Conservation (phyloP, 2,888 invertebrate species). For the Sycophila texana region DNA sequence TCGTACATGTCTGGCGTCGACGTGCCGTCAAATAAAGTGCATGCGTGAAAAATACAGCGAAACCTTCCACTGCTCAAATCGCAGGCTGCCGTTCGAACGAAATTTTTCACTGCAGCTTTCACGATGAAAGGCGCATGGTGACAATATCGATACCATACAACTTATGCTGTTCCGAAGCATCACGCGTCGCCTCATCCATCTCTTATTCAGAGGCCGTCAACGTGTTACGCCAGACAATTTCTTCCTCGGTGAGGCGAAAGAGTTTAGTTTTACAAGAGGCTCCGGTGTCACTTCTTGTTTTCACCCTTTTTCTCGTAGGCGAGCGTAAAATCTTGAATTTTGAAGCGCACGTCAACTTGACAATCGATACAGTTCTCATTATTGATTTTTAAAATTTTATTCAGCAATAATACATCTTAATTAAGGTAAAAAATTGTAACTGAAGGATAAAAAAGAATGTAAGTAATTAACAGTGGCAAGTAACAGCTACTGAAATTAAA, state of each 20-base stretch:
- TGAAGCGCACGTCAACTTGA: background rate
- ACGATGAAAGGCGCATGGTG: background rate
- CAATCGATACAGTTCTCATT: background rate
- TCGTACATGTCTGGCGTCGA: background rate
- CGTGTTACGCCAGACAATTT: background rate
- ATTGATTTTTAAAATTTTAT: background rate
- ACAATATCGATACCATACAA: background rate
- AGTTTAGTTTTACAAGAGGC: conserved; percentile 4
- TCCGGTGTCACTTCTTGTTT: background rate
- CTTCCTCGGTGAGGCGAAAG: background rate
- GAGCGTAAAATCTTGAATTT: conserved; percentile 3
- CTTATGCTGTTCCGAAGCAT: background rate
- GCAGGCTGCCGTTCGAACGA: background rate
- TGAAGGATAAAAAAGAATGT: background rate
- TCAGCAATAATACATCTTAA: background rate
- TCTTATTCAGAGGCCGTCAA: conserved; percentile 4
- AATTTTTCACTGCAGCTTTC: background rate
- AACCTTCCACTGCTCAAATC: background rate
- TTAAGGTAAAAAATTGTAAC: background rate
- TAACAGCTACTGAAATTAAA: too few relatives aligned
- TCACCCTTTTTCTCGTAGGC: background rate
- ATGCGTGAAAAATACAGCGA: background rate
- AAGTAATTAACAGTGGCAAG: conserved; percentile 5
- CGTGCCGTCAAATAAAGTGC: background rate
- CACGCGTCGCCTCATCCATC: background rate